Conservation (phyloP, 1,140 invertebrate species). For the Radopholus similis region DNA sequence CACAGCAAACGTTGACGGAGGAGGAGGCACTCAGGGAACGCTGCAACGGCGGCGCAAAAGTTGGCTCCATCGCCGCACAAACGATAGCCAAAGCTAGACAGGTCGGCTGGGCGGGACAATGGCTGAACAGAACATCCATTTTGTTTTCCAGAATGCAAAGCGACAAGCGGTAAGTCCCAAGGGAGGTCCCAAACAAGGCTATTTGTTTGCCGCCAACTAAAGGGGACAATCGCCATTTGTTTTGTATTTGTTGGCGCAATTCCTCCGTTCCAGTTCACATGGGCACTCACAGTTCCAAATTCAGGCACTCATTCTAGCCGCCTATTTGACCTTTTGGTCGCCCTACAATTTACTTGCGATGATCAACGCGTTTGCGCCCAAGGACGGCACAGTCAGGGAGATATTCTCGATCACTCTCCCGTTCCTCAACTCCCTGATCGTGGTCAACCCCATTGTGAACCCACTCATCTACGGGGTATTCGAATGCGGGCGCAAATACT, state of each 20-base stretch:
- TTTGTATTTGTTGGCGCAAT: too few species aligned
- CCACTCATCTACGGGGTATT: conserved; percentile 50
- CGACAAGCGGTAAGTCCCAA: conserved; percentile 45
- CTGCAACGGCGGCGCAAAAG: conserved; percentile 12
- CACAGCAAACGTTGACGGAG: background rate
- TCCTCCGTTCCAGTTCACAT: too few species aligned
- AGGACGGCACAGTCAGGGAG: conserved; percentile 42
- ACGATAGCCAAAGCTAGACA: conserved; percentile 45
- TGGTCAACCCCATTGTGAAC: conserved; percentile 53
- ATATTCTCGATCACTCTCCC: conserved; percentile 48
- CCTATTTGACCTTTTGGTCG: conserved; percentile 55
- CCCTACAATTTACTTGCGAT: conserved; percentile 55
- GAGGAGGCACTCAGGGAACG: background rate
- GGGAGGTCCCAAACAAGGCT: too few species aligned
- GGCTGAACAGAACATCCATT: background rate
- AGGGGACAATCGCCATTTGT: background rate
- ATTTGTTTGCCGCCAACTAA: background rate
- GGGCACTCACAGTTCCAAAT: background rate
- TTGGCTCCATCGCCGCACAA: conserved; percentile 45
- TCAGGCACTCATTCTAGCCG: conserved; percentile 45
- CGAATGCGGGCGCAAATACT: conserved; percentile 8
- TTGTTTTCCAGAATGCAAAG: conserved; percentile 43
- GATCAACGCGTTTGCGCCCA: conserved; percentile 41
- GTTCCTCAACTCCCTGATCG: conserved; percentile 52
- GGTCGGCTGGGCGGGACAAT: conserved; percentile 4